Base-by-base conservation (phyloP, 1,140 invertebrate genomes). In the Scaptomyza pallida region DNA sequence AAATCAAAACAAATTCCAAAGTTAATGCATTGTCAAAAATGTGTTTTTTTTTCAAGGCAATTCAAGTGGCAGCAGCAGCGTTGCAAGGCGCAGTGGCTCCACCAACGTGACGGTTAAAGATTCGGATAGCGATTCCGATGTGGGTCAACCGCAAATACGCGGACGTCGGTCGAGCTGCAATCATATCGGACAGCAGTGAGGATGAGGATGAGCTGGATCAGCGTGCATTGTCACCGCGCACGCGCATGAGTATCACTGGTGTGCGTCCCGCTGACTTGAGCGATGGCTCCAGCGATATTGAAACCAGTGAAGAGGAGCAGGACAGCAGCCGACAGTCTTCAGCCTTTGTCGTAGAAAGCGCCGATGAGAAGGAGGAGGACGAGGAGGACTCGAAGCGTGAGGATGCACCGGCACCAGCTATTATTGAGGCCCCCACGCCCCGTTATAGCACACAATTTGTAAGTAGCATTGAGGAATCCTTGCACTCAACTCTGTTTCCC, bases 241-340 rank as follows among this genome's bases (percentile, higher is more conserved):
- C 90, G 5, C 80, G 90, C 0, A 91, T 90, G 88, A 91, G 90
- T 35, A 91, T 91, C 5, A 91, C 90, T 0, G 90, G 90, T 5
- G 57, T 91, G 5, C 70, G 90, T 5, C 90, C 88, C 0, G 54
- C 62, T 13, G 90, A 91, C 55, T 48, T 91, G 0, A 60, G 51
- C 9, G 75, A 83, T 37, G 81, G 73, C 13, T 80, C 78, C 13
- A 91, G 90, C 47, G 90, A 90, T 52, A 88, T 91, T 5, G 90
- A 90, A 0, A 89, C 82, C 54, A 79, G 72, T 26, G 70, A 68
- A 6, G 72, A 40, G 2, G 13, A 23, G n/a, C 10, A 43, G 16
- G 8, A n/a, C 0, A 43, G 8, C 30, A 26, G 23, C 23, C 23
- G 23, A 6, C 26, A 30, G 26, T 8, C 23, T 26, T 26, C 1